phyloP scores from a whole-genome alignment of 2,113 vertebrate genomes.

The Corythoichthys intestinalis region DNA sequence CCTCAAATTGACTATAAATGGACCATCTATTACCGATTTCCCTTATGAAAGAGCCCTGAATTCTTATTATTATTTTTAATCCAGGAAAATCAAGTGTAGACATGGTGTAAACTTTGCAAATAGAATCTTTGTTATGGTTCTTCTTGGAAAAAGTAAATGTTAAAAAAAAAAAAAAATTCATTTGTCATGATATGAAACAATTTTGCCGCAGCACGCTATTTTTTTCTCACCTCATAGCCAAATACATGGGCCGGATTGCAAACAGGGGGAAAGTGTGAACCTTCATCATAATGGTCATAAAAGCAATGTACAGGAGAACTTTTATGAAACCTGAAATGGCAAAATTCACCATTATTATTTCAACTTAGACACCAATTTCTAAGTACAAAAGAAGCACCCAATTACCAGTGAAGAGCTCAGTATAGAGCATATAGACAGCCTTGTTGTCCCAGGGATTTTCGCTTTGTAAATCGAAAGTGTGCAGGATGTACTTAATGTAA shows the following conservation, averaged over 20 bases:
- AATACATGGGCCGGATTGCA: constrained; percentile 97
- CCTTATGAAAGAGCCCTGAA: no score
- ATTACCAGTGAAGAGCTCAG: constrained; percentile 91
- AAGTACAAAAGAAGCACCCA: background rate
- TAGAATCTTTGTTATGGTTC: no score
- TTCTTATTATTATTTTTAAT: no score
- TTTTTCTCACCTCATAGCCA: constrained; percentile 90
- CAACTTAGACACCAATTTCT: background rate
- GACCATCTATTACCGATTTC: no score
- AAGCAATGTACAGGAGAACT: constrained; percentile 92
- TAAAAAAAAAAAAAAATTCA: no score
- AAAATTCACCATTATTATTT: background rate
- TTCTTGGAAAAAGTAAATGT: no score
- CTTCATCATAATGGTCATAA: constrained; percentile 99
- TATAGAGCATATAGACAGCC: constrained; percentile 97
- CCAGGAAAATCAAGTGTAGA: no score
- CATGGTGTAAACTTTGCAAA: no score
- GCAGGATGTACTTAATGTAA: constrained; percentile 93
- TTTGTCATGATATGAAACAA: no score
- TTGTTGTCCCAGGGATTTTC: constrained; percentile 99
- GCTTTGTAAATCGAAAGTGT: constrained; percentile 89
- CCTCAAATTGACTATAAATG: no score
- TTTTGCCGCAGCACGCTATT: no score
- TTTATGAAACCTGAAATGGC: constrained; percentile 87
- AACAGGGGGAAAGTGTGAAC: constrained; percentile 98